phyloP scores from a whole-genome alignment of 2,888 invertebrate genomes.

The Agonum fuliginosum region DNA sequence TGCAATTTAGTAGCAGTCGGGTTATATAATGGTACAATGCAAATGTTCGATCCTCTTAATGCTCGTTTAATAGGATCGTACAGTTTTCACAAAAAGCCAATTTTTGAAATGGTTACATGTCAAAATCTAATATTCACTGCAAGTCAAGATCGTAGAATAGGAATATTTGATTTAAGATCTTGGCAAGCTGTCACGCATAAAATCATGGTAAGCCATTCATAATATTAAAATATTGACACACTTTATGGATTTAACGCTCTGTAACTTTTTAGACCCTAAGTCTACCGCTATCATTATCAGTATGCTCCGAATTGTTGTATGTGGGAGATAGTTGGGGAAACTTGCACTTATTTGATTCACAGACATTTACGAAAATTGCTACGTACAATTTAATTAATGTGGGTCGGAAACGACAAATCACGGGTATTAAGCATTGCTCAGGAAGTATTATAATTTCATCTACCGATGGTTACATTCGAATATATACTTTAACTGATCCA shows the following conservation, averaged over 20 bases:
- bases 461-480: slow-evolving; percentile 68
- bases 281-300: slow-evolving; percentile 37
- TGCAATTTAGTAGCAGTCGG: slow-evolving; percentile 43
- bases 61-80: slow-evolving; percentile 8
- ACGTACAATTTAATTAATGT: slow-evolving; percentile 60
- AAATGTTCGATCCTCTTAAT: slow-evolving; percentile 18
- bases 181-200: slow-evolving; percentile 22
- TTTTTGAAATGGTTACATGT: slow-evolving; percentile 39
- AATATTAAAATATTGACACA: not conserved
- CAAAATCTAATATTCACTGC: slow-evolving; percentile 26
- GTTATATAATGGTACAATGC: slow-evolving; percentile 40
- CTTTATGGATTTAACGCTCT: not conserved
- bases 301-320: slow-evolving; percentile 28
- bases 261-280: slow-evolving; percentile 21
- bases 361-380: slow-evolving; percentile 17
- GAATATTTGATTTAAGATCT: slow-evolving; percentile 40
- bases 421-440: slow-evolving; percentile 67
- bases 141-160: slow-evolving; percentile 43
- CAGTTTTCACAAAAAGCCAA: slow-evolving; percentile 40
- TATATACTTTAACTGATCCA: slow-evolving; percentile 70
- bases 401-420: slow-evolving; percentile 68
- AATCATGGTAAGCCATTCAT: slow-evolving; percentile 22
- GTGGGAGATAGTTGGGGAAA: slow-evolving; percentile 51
- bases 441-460: slow-evolving; percentile 70
- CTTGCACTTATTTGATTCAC: slow-evolving; percentile 44